Evolutionary conservation across 2,888 invertebrate genomes (phyloP).

Genomic region (Neoaliturus tenellus): DNA sequence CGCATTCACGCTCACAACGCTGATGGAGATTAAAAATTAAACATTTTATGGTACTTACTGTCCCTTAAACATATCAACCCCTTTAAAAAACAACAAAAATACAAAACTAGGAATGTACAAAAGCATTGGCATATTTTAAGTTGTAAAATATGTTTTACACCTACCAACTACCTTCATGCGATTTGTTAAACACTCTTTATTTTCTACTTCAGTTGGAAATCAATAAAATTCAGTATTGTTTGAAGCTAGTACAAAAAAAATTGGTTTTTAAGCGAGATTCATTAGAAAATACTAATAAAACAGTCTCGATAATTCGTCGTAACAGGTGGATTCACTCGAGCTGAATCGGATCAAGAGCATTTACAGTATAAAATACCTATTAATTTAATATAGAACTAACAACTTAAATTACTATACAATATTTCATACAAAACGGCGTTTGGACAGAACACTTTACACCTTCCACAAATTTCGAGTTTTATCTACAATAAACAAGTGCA

Average conservation of each 20-base stretch:
- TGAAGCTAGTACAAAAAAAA: background rate
- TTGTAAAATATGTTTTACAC: conserved; percentile 25
- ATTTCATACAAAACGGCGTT: conserved; percentile 44
- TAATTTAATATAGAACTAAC: conserved; percentile 2
- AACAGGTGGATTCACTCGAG: conserved; percentile 19
- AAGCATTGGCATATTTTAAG: conserved; percentile 40
- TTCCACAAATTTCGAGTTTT: conserved; percentile 25
- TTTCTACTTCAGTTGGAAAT: background rate
- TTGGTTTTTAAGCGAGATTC: background rate
- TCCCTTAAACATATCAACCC: background rate
- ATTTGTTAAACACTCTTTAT: conserved; percentile 8
- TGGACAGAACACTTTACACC: conserved; percentile 41
- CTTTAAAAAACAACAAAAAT: conserved; percentile 12
- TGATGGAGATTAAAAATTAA: background rate
- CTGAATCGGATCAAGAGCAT: background rate
- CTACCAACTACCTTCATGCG: conserved; percentile 33
- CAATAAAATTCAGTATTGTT: conserved; percentile 3
- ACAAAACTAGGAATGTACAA: conserved; percentile 47
- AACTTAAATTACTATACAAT: conserved; percentile 44
- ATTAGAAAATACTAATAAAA: conserved; percentile 13
- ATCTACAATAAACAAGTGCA: conserved; percentile 46
- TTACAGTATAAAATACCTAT: conserved; percentile 19
- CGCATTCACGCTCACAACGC: background rate
- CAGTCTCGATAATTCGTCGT: conserved; percentile 30
- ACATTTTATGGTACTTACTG: background rate